Evolutionary conservation across 2,113 vertebrate genomes (phyloP).

Genomic region (Ramphastos sulfuratus): DNA sequence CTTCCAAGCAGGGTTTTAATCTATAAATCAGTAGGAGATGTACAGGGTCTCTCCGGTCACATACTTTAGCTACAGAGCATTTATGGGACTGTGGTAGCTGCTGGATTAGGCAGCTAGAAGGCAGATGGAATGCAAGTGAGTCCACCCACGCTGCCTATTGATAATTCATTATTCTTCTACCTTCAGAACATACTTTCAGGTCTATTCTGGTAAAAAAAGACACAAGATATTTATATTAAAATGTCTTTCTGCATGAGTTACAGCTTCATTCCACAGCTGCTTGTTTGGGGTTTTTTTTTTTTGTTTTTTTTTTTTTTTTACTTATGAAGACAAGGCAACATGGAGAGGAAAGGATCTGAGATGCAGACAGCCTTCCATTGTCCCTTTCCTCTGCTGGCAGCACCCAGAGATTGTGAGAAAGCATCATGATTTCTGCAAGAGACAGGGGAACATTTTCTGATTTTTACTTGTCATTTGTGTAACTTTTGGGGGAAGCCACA

Average conservation of each 20-base stretch:
- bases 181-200: constrained; percentile 2
- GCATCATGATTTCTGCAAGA: neutral
- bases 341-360: neutral
- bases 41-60: neutral
- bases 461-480: neutral
- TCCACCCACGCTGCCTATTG: constrained; percentile 1
- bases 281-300: neutral
- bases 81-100: neutral
- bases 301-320: neutral
- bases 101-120: constrained; percentile 42
- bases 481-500: accelerated
- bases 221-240: neutral
- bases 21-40: constrained; percentile 50
- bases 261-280: neutral
- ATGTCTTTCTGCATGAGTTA: neutral
- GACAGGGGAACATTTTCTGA: neutral
- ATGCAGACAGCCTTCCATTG: neutral
- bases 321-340: neutral
- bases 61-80: neutral
- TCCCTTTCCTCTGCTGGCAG: neutral
- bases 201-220: neutral
- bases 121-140: constrained; percentile 22
- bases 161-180: constrained; percentile 35
- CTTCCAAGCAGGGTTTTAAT: constrained; percentile 18
- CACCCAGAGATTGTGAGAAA: neutral